Evolutionary conservation across 2,888 invertebrate genomes (phyloP), one percentile per base, ranked within the genome.

Genomic region (Epistrophella euchroma): DNA sequence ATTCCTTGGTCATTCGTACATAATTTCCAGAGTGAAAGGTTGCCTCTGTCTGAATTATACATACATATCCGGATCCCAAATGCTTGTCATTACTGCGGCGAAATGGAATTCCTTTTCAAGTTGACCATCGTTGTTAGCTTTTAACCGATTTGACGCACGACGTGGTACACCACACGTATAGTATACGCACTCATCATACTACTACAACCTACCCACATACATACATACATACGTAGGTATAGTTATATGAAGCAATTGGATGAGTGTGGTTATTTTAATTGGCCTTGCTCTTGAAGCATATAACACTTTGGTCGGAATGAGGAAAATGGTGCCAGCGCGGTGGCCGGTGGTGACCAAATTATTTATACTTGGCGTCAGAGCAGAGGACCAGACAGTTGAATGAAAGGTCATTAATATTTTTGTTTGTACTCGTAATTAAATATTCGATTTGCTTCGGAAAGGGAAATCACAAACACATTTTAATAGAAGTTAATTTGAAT

Each of bases 381-480:
- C 75, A 32, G 55, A 40, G 56, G 7, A 22, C 32, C 85, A 80
- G 85, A 85, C 80, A 85, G 80, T 68, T 80, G 72, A 85, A 80
- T 72, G 84, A 85, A 85, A 85, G 84, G 80, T 80, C 71, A 73
- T 45, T 73, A 68, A 55, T 85, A 68, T 76, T 72, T 66, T 72
- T 85, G 80, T 85, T 80, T 80, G 70, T 13, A 35, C 35, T 68
- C 73, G 80, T 85, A 85, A 85, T 85, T 85, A 85, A 85, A 56
- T 85, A 56, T 85, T 85, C 50, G 40, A 85, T 72, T 72, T 76
- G 68, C 60, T 66, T 52, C 13, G 55, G 73, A 13, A 28, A 25
- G 35, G 52, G 43, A 25, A 55, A 52, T 43, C 32, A 28, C 68
- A 58, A 25, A n/a, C 10, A 60, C 15, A 60, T 60, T 60, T 37